Percentiles rank a stretch among this genome's conserved stretches.
These are phyloP conservation scores for Kryptopterus vitreolus DNA, from an alignment of 2,797 vertebrate genomes.

Conservation along the genomic window DNA sequence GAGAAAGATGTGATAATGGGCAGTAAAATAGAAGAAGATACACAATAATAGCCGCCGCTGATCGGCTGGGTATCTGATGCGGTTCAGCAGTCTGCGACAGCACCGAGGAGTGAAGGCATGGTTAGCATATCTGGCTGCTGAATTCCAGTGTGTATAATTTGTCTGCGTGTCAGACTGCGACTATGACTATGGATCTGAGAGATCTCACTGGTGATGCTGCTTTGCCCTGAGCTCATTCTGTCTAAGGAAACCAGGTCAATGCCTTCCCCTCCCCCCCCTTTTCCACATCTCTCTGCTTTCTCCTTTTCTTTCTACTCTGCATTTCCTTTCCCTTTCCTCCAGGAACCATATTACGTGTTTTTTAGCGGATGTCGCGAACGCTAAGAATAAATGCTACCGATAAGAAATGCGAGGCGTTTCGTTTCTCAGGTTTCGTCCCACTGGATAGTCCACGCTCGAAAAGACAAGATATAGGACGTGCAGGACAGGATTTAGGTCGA, in stretches of 20 bases:
- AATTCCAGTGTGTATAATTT: constrained; percentile 39
- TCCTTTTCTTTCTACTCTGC: constrained; percentile 12
- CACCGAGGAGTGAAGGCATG: constrained; percentile 3
- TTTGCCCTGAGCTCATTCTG: constrained; percentile 74
- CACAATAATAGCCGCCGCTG: constrained; percentile 16
- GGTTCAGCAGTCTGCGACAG: neutral
- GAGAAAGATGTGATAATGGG: constrained; percentile 20
- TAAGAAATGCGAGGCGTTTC: constrained; percentile 53
- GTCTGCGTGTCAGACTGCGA: constrained; percentile 34
- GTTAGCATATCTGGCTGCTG: neutral
- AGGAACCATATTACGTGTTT: neutral
- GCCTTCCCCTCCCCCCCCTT: constrained; percentile 49
- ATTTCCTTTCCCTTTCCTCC: neutral
- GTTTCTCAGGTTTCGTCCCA: constrained; percentile 60
- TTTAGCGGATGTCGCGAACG: constrained; percentile 16
- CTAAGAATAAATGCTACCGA: constrained; percentile 33
- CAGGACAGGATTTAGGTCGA: constrained; percentile 56
- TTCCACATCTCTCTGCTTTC: constrained; percentile 5
- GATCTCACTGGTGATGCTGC: constrained; percentile 51
- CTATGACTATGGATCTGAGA: constrained; percentile 39
- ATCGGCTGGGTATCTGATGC: constrained; percentile 7
- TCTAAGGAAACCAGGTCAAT: constrained; percentile 75
- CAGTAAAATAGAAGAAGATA: constrained; percentile 19
- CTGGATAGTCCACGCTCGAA: constrained; percentile 63
- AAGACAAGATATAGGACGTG: constrained; percentile 61